Conservation (phyloP, 2,797 vertebrate species). For the Remorina albescens region DNA sequence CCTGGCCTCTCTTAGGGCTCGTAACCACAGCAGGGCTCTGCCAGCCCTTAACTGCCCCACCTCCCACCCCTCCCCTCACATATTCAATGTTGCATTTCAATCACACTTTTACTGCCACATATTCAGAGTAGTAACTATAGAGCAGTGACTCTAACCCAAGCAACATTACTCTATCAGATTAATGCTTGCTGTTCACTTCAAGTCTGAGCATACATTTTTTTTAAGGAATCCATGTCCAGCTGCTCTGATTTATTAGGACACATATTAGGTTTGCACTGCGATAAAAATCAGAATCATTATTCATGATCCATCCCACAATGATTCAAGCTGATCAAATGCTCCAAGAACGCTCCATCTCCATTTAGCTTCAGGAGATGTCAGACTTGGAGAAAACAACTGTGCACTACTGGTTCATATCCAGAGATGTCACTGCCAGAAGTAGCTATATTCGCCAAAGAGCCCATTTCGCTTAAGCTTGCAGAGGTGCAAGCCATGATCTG, state of each 20-base stretch:
- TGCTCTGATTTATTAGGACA: slow-evolving; percentile 46
- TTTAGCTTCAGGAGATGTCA: slow-evolving; percentile 65
- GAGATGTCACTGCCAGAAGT: slow-evolving; percentile 53
- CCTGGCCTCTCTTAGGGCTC: slow-evolving; percentile 82
- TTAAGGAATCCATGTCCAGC: slow-evolving; percentile 24
- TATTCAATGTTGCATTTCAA: slow-evolving; percentile 81
- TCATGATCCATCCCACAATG: slow-evolving; percentile 44
- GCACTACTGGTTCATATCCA: slow-evolving; percentile 53
- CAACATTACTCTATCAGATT: slow-evolving; percentile 66
- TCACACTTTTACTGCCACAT: slow-evolving; percentile 77
- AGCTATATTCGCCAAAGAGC: slow-evolving; percentile 29
- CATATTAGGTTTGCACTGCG: slow-evolving; percentile 48
- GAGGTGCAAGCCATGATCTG: slow-evolving; percentile 47
- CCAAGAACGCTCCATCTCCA: slow-evolving; percentile 46
- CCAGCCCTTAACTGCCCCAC: slow-evolving; percentile 72
- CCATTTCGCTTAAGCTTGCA: slow-evolving; percentile 53
- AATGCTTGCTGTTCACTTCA: slow-evolving; percentile 52
- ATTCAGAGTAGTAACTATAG: slow-evolving; percentile 66
- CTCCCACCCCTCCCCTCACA: slow-evolving; percentile 36
- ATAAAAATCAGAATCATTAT: slow-evolving; percentile 56
- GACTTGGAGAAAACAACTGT: slow-evolving; percentile 62
- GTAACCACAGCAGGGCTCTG: slow-evolving; percentile 81
- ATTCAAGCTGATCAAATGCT: slow-evolving; percentile 44
- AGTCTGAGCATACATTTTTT: slow-evolving; percentile 36
- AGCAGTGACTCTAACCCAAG: slow-evolving; percentile 63